Evolutionary conservation across 2,113 vertebrate genomes (phyloP).

Genomic region (Chascanopsetta lugubris): DNA sequence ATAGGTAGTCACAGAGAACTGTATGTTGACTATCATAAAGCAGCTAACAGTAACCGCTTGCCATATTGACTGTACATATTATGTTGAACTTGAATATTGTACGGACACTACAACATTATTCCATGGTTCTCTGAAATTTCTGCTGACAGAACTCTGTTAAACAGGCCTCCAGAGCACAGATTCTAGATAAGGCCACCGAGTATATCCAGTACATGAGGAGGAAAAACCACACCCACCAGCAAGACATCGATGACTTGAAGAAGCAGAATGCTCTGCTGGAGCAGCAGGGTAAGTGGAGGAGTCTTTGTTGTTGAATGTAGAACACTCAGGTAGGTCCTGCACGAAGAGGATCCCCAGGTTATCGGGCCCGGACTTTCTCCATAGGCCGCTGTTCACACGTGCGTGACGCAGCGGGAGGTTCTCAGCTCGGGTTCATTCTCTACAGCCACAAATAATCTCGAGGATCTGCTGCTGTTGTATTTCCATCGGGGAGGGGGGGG

Average conservation of each 20-base stretch:
- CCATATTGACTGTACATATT: not conserved
- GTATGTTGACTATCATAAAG: not conserved
- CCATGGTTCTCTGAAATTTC: conserved; percentile 57
- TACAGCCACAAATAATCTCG: too few relatives aligned
- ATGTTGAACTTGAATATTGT: conserved; percentile 20
- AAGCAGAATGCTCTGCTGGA: conserved; percentile 94
- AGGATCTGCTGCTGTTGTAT: too few relatives aligned
- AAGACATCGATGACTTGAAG: conserved; percentile 96
- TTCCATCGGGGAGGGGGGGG: too few relatives aligned
- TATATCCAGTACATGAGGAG: conserved; percentile 98
- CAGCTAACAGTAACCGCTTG: not conserved
- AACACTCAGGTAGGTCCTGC: not conserved
- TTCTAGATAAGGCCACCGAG: conserved; percentile 98
- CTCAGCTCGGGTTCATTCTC: too few relatives aligned
- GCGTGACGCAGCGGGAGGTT: too few relatives aligned
- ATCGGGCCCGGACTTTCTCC: too few relatives aligned
- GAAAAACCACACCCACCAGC: conserved; percentile 98
- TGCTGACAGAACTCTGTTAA: conserved; percentile 75
- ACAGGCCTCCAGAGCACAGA: conserved; percentile 98
- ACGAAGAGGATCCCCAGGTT: too few relatives aligned
- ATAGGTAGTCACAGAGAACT: not conserved
- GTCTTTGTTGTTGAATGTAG: not conserved
- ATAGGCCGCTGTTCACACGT: too few relatives aligned
- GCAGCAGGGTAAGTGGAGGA: conserved; percentile 87
- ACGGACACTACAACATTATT: conserved; percentile 28